These are phyloP conservation scores for Pelobates cultripes DNA, from an alignment of 2,797 vertebrate genomes.

Conservation along the genomic window DNA sequence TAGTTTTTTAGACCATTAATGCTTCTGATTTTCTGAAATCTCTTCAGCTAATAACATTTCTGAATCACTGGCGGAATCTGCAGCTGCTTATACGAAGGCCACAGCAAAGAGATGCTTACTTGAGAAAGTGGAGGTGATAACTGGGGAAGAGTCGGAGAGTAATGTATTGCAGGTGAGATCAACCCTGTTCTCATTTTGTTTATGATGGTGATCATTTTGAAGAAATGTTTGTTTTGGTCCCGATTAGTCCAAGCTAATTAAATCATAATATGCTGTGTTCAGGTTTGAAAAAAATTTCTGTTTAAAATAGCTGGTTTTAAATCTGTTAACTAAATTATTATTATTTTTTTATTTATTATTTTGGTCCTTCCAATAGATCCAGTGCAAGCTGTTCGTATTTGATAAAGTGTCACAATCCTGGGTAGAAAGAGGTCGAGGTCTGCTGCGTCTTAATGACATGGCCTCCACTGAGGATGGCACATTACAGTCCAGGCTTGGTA, in stretches of 20 bases:
- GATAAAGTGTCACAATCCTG: slow-evolving; percentile 95
- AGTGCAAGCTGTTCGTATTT: slow-evolving; percentile 97
- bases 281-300: too few relatives aligned
- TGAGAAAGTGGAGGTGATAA: slow-evolving; percentile 97
- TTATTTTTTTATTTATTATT: background rate
- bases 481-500: slow-evolving; percentile 93
- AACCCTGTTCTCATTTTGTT: too few relatives aligned
- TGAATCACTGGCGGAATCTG: slow-evolving; percentile 97
- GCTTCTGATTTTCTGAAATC: background rate
- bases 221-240: too few relatives aligned
- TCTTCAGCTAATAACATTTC: slow-evolving; percentile 82
- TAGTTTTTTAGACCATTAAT: background rate
- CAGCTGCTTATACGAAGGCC: slow-evolving; percentile 98
- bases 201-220: too few relatives aligned
- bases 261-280: too few relatives aligned
- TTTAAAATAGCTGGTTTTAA: too few relatives aligned
- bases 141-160: slow-evolving; percentile 96
- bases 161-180: slow-evolving; percentile 90
- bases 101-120: slow-evolving; percentile 95
- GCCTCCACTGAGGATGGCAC: slow-evolving; percentile 92
- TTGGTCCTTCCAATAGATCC: slow-evolving; percentile 77
- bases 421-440: slow-evolving; percentile 95
- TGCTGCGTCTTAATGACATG: slow-evolving; percentile 97
- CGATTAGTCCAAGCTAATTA: too few relatives aligned
- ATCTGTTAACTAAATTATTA: too few relatives aligned